phyloP scores from a whole-genome alignment of 2,797 vertebrate genomes.

The Dipus sagitta region DNA sequence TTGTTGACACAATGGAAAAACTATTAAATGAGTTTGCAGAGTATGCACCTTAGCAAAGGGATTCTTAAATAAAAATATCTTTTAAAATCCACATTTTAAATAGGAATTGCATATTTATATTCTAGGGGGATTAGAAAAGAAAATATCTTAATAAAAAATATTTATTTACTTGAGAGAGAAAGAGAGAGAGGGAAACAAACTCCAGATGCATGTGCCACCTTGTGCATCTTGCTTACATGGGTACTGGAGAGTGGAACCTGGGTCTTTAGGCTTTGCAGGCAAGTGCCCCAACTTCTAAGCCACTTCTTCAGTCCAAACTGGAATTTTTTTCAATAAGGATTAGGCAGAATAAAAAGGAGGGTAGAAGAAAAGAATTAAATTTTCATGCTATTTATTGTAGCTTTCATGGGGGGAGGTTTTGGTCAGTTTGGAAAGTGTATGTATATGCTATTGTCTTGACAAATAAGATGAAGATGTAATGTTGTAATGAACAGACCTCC shows the following conservation, averaged over 20 bases:
- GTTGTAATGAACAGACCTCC: not conserved
- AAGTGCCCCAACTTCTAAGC: no score
- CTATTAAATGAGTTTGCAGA: slow-evolving; percentile 64
- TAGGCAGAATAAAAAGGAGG: not conserved
- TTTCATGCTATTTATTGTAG: not conserved
- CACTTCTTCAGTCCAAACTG: not conserved
- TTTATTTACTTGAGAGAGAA: no score
- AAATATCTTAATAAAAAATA: not conserved
- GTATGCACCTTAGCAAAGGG: slow-evolving; percentile 30
- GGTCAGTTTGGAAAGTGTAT: slow-evolving; percentile 46
- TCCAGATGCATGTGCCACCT: no score
- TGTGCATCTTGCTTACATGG: no score
- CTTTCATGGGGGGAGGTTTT: slow-evolving; percentile 4
- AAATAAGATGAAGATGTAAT: slow-evolving; percentile 24
- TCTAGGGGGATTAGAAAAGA: not conserved
- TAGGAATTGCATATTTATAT: slow-evolving; percentile 25
- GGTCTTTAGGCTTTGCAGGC: no score
- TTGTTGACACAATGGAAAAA: slow-evolving; percentile 72
- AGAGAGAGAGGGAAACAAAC: no score
- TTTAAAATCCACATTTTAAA: slow-evolving; percentile 38
- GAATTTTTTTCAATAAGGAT: slow-evolving; percentile 27
- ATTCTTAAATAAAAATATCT: not conserved
- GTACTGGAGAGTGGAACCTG: no score
- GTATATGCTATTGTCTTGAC: not conserved
- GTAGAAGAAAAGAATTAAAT: slow-evolving; percentile 8